Evolutionary conservation across 2,113 vertebrate genomes (phyloP), one percentile per base, ranked within the genome.

Genomic region (Percopsis transmontana): DNA sequence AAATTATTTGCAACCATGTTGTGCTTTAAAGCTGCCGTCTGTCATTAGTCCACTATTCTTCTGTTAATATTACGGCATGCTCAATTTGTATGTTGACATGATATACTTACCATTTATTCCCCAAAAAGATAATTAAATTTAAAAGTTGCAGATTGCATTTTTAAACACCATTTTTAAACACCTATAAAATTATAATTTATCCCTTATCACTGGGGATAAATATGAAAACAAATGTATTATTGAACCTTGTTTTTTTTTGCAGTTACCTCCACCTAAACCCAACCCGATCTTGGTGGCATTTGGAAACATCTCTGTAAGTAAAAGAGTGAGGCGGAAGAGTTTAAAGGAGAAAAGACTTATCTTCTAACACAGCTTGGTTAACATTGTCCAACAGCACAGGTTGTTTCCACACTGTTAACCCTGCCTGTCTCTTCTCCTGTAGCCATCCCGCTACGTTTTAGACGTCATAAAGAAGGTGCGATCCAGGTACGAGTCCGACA

Each of bases 401-500:
- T n/a, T 38, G 24, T 27, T 24, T n/a, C 1, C 2, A 13, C 38
- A 38, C 18, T 56, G 14, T 54, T 40, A 56, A 56, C 12, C 24
- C 11, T 45, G n/a, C 23, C 3, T 55, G 1, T 74, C 21, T 56
- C 72, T 7, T 66, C 58, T 58, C 88, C 79, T 5, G 5, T 69
- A 98, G 96, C 94, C 96, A 16, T 92, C 95, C 19, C 91, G 84
- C 0, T 97, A 98, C 0, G 93, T 99, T 14, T 82, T 99, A 12
- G 96, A 99, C 42, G 94, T 96, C 62, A 92, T 99, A 72, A 98
- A 92, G 90, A 97, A 97, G 71, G 93, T 99, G 82, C 91, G 88
- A 72, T 99, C 96, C 0, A 99, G 97, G 97, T 99, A 77, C 91
- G 78, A n/a, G 0, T 14, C 14, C n/a, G 2, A 55, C 53, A 5